Conservation (phyloP, 2,113 vertebrate species). For the Silurus meridionalis region DNA sequence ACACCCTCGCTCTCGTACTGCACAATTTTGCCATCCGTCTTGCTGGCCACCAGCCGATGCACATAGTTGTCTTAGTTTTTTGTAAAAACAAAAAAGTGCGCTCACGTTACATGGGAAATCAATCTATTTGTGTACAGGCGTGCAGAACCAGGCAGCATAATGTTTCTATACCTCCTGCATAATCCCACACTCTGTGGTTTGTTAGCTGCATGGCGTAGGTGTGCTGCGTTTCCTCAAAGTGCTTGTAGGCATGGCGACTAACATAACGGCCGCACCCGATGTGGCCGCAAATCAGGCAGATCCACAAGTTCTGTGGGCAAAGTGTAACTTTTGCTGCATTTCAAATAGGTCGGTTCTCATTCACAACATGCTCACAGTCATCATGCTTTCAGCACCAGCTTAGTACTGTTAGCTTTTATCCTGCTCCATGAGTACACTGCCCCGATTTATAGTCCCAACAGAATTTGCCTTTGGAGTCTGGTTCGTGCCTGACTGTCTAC, state of each 20-base stretch:
- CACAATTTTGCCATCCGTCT: conserved; percentile 96
- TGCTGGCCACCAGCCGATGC: conserved; percentile 95
- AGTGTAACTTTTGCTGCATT: neutral
- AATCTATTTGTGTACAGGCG: neutral
- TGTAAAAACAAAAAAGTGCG: conserved; percentile 18
- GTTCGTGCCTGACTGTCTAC: neutral
- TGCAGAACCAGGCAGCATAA: neutral
- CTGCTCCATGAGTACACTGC: neutral
- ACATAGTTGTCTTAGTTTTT: conserved; percentile 89
- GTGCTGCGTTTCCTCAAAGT: conserved; percentile 98
- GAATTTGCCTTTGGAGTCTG: neutral
- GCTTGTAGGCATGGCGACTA: conserved; percentile 94
- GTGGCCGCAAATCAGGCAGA: conserved; percentile 96
- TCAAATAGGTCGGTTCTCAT: neutral
- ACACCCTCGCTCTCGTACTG: conserved; percentile 98
- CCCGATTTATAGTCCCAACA: neutral
- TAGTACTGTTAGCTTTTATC: neutral
- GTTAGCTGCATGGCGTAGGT: conserved; percentile 98
- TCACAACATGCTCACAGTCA: neutral
- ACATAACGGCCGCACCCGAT: conserved; percentile 96
- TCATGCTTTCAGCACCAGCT: neutral
- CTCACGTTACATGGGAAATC: neutral
- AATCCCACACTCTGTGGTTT: conserved; percentile 98
- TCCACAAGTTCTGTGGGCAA: conserved; percentile 89
- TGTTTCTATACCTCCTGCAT: conserved; percentile 83